These are phyloP conservation scores for Oriolus oriolus DNA, from an alignment of 2,113 vertebrate genomes.

Conservation along the genomic window DNA sequence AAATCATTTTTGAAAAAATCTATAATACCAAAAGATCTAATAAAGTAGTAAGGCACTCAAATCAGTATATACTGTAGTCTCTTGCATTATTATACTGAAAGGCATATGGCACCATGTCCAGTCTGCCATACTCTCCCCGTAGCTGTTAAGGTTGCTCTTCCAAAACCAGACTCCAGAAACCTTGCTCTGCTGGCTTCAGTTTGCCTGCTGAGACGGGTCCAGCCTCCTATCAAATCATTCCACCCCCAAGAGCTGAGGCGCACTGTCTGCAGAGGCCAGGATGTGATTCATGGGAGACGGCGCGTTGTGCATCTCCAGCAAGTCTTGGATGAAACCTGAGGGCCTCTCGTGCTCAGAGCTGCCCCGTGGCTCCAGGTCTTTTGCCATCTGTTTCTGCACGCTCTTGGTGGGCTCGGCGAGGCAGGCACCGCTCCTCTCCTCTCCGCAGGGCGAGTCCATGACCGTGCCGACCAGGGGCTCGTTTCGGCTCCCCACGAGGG, in stretches of 20 bases:
- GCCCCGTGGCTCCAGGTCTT: conserved; percentile 49
- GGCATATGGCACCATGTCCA: conserved; percentile 69
- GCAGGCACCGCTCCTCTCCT: conserved; percentile 38
- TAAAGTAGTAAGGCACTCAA: conserved; percentile 96
- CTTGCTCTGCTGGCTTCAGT: conserved; percentile 44
- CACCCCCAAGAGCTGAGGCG: conserved; percentile 76
- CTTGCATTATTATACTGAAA: conserved; percentile 60
- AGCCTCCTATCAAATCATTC: conserved; percentile 75
- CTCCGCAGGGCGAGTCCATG: conserved; percentile 17
- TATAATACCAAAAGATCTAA: conserved; percentile 79
- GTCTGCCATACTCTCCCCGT: conserved; percentile 14
- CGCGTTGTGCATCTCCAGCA: conserved; percentile 76
- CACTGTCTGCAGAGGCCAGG: conserved; percentile 69
- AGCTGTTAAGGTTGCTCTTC: background rate
- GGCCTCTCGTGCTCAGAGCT: conserved; percentile 46
- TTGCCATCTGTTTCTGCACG: background rate
- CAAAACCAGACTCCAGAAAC: background rate
- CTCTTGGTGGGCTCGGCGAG: conserved; percentile 24
- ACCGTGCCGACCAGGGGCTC: background rate
- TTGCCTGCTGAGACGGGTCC: background rate
- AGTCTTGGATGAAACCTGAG: conserved; percentile 69
- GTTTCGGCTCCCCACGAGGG: conserved; percentile 46
- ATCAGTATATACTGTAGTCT: conserved; percentile 65
- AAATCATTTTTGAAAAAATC: conserved; percentile 73
- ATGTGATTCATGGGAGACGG: conserved; percentile 74